Conservation (phyloP, 1,140 invertebrate species). For the Carposina sasakii region DNA sequence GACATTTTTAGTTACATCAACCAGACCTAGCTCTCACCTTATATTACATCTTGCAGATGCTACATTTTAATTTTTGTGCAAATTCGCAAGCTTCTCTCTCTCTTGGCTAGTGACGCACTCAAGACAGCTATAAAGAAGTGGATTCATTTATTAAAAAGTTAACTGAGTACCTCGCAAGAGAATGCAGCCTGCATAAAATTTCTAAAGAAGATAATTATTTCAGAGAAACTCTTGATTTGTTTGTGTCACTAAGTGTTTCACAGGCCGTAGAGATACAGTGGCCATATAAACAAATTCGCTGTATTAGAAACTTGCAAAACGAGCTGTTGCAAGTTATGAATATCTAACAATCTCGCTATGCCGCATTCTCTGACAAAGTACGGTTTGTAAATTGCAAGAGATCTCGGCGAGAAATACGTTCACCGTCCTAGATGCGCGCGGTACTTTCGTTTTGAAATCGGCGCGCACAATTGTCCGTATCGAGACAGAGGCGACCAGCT, state of each 20-base stretch:
- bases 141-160: not conserved
- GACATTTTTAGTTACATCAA: no score
- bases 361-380: constrained; percentile 42
- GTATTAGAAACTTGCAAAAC: constrained; percentile 41
- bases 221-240: not conserved
- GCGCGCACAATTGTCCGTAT: constrained; percentile 67
- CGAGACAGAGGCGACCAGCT: constrained; percentile 54
- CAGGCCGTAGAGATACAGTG: not conserved
- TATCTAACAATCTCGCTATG: constrained; percentile 42
- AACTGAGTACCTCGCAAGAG: not conserved
- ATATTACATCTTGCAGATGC: no score
- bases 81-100: no score
- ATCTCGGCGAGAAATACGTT: constrained; percentile 66
- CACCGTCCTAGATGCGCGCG: constrained; percentile 69
- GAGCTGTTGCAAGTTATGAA: constrained; percentile 44
- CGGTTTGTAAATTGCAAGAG: constrained; percentile 57
- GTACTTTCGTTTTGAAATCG: constrained; percentile 72
- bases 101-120: not conserved
- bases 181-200: not conserved
- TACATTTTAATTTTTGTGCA: no score
- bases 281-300: constrained; percentile 21
- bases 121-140: not conserved
- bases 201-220: not conserved
- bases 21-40: no score
- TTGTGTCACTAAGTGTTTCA: constrained; percentile 1